Evolutionary conservation across 2,113 vertebrate genomes (phyloP).

Genomic region (Pholis gunnellus): DNA sequence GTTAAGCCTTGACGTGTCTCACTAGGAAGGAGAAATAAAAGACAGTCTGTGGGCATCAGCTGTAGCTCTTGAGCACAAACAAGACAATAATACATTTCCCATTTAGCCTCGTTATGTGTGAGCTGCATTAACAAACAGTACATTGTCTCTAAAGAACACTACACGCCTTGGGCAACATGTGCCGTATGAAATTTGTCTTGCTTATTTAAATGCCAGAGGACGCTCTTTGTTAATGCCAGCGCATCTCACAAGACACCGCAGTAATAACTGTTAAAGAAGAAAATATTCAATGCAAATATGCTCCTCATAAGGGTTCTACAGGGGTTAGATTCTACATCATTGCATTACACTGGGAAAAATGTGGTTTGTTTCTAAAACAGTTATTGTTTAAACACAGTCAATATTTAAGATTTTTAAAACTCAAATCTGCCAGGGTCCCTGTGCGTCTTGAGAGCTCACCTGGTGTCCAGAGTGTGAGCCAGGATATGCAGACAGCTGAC

Average conservation of each 20-base stretch:
- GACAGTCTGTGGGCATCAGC: slow-evolving; percentile 53
- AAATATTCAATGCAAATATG: slow-evolving; percentile 33
- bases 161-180: slow-evolving; percentile 58
- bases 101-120: slow-evolving; percentile 62
- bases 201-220: slow-evolving; percentile 68
- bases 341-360: not conserved
- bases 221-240: slow-evolving; percentile 59
- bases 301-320: slow-evolving; percentile 8
- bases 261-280: slow-evolving; percentile 29
- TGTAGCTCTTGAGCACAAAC: slow-evolving; percentile 51
- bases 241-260: slow-evolving; percentile 39
- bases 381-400: not conserved
- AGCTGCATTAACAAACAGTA: slow-evolving; percentile 61
- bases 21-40: slow-evolving; percentile 58
- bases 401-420: not conserved
- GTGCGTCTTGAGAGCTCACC: slow-evolving; percentile 79
- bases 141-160: slow-evolving; percentile 59
- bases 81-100: slow-evolving; percentile 32
- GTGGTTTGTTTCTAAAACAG: not conserved
- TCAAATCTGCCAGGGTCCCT: not conserved
- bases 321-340: slow-evolving; percentile 6
- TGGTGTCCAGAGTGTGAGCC: slow-evolving; percentile 96
- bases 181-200: slow-evolving; percentile 55
- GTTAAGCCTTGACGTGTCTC: slow-evolving; percentile 48
- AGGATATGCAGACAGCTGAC: slow-evolving; percentile 98